phyloP scores from a whole-genome alignment of 2,888 invertebrate genomes.

The Palloptera scutellata region DNA sequence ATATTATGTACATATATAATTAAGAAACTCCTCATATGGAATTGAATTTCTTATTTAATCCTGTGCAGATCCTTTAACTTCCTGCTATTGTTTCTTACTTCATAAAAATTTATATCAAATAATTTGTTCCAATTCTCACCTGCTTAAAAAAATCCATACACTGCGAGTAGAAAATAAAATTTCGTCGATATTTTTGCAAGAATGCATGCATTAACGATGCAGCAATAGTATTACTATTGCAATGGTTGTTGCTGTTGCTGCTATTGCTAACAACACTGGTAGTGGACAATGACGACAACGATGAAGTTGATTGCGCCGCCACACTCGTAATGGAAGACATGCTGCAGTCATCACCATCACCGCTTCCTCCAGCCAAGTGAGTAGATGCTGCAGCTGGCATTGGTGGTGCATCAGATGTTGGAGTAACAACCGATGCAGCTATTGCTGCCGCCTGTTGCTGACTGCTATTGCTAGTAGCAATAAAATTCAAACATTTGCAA shows the following conservation, averaged over 20 bases:
- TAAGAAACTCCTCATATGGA: too few species aligned
- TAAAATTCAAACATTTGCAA: slow-evolving; percentile 79
- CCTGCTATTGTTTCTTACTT: too few species aligned
- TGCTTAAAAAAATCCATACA: slow-evolving; percentile 57
- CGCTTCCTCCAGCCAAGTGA: background rate
- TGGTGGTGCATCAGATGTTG: slow-evolving; percentile 31
- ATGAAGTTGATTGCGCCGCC: slow-evolving; percentile 14
- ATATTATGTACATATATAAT: too few species aligned
- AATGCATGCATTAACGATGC: slow-evolving; percentile 48
- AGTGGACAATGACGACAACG: background rate
- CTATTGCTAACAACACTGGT: background rate
- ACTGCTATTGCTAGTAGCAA: slow-evolving; percentile 47
- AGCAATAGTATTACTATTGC: slow-evolving; percentile 36
- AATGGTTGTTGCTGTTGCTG: slow-evolving; percentile 23
- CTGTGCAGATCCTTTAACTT: too few species aligned
- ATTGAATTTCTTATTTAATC: too few species aligned
- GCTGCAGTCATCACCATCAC: slow-evolving; percentile 35
- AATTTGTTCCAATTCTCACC: slow-evolving; percentile 39
- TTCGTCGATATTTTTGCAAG: slow-evolving; percentile 47
- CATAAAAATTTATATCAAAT: too few species aligned
- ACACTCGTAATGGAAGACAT: slow-evolving; percentile 26
- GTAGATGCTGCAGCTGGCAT: slow-evolving; percentile 13
- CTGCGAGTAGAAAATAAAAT: slow-evolving; percentile 49
- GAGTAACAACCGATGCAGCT: slow-evolving; percentile 21
- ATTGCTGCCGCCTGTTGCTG: slow-evolving; percentile 26